A percentile compares a stretch with the other conserved stretches of the same genome.
Evolutionary conservation across 2,888 invertebrate species (phyloP).

Genomic region (Lampropteryx suffumata): DNA sequence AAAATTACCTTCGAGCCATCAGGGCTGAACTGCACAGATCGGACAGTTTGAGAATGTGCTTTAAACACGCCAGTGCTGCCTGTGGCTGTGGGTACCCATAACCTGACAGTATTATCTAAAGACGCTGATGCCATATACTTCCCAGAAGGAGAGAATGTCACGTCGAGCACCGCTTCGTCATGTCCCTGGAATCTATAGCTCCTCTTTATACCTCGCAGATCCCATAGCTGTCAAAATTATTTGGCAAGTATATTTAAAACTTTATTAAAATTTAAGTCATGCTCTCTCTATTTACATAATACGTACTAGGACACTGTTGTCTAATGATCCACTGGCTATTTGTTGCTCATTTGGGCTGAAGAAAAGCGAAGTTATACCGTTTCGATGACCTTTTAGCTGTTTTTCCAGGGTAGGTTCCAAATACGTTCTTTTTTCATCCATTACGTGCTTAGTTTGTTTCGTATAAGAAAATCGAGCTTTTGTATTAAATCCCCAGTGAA

Average conservation of each 20-base stretch:
- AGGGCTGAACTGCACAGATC: constrained; percentile 91
- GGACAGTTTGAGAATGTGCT: constrained; percentile 91
- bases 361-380: constrained; percentile 87
- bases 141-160: constrained; percentile 91
- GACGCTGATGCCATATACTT: constrained; percentile 93
- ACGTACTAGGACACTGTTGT: constrained; percentile 88
- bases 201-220: constrained; percentile 87
- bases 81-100: constrained; percentile 94
- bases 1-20: constrained; percentile 84
- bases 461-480: too few relatives aligned
- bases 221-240: constrained; percentile 84
- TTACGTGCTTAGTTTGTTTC: constrained; percentile 26
- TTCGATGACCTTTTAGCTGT: constrained; percentile 92
- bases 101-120: constrained; percentile 90
- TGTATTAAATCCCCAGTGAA: too few relatives aligned
- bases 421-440: constrained; percentile 51
- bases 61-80: constrained; percentile 90
- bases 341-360: constrained; percentile 90
- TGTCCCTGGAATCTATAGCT: constrained; percentile 92
- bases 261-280: too few relatives aligned
- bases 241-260: too few relatives aligned
- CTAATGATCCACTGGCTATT: constrained; percentile 91
- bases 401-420: constrained; percentile 85
- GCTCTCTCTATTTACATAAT: not conserved
- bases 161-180: constrained; percentile 88